Percentiles rank a stretch among this genome's conserved stretches.
These are phyloP conservation scores for Drosophila nigromelanica DNA, from an alignment of 1,140 invertebrate species.

Conservation along the genomic window DNA sequence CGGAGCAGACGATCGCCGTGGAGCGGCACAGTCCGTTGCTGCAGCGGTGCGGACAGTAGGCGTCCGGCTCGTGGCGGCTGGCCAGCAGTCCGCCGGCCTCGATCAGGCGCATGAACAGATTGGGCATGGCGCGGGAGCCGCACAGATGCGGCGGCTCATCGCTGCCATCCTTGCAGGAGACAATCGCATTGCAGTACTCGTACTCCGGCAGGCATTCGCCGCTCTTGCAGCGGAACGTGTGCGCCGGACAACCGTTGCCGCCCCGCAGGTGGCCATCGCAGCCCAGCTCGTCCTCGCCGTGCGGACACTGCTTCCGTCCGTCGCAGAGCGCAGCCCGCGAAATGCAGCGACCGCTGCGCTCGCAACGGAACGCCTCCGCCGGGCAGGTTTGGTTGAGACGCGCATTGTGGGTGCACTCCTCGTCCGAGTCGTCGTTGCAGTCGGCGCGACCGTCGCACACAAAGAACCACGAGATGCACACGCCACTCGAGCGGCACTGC, in stretches of 20 bases:
- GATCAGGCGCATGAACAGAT: constrained; percentile 75
- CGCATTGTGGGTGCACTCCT: constrained; percentile 87
- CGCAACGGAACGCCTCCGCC: constrained; percentile 87
- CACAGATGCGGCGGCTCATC: constrained; percentile 92
- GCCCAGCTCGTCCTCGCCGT: constrained; percentile 91
- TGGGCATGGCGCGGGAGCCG: constrained; percentile 84
- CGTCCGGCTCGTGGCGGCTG: constrained; percentile 63
- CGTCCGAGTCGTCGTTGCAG: constrained; percentile 91
- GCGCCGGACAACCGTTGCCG: constrained; percentile 89
- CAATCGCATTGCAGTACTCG: constrained; percentile 95
- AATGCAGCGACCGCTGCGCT: constrained; percentile 88
- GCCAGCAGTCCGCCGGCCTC: constrained; percentile 71
- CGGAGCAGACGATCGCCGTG: constrained; percentile 93
- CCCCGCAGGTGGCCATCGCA: constrained; percentile 86
- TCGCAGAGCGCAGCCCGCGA: constrained; percentile 91
- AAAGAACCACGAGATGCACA: constrained; percentile 95
- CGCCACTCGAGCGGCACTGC: constrained; percentile 90
- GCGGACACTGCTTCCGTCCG: constrained; percentile 90
- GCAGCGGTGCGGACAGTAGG: constrained; percentile 91
- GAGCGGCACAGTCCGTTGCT: constrained; percentile 93
- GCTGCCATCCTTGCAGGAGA: constrained; percentile 92
- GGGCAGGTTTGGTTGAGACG: constrained; percentile 77
- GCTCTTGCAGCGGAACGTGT: constrained; percentile 92
- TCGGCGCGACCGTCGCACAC: constrained; percentile 94
- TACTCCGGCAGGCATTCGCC: constrained; percentile 94